Evolutionary conservation across 1,140 invertebrate genomes (phyloP).

Genomic region (Drosophila sp.): DNA sequence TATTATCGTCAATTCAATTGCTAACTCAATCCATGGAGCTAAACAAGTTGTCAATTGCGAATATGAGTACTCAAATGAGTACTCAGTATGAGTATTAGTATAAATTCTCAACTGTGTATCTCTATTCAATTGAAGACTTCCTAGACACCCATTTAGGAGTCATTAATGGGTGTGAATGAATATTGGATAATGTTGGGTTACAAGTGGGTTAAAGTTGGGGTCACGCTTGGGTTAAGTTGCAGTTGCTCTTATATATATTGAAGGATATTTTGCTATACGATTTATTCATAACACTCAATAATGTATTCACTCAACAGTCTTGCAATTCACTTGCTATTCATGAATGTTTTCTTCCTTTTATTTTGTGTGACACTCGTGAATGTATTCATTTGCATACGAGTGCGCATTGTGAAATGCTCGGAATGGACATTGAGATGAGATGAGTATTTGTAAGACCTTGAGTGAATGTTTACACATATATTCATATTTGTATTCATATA

Average conservation of each 20-base stretch:
- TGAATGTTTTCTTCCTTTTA: neutral
- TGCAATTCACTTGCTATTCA: too few relatives aligned
- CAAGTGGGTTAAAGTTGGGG: neutral
- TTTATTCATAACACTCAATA: slow-evolving; percentile 6
- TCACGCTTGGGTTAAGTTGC: neutral
- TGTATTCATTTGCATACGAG: slow-evolving; percentile 59
- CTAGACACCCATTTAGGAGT: neutral
- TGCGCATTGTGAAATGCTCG: neutral
- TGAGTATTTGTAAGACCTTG: too few relatives aligned
- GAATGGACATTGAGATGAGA: too few relatives aligned
- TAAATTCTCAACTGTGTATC: too few relatives aligned
- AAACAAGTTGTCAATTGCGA: slow-evolving; percentile 14
- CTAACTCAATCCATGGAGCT: neutral
- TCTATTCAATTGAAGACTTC: too few relatives aligned
- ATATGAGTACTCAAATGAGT: neutral
- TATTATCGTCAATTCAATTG: slow-evolving; percentile 30
- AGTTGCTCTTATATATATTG: neutral
- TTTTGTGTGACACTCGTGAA: slow-evolving; percentile 16
- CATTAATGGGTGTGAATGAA: neutral
- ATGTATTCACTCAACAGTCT: slow-evolving; percentile 7
- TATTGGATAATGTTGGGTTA: neutral
- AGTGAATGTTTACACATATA: too few relatives aligned
- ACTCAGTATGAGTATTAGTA: neutral
- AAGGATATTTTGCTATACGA: neutral
- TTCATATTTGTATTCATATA: too few relatives aligned